These are phyloP conservation scores for Calephelis nemesis DNA, from an alignment of 1,140 invertebrate genomes.

Conservation along the genomic window DNA sequence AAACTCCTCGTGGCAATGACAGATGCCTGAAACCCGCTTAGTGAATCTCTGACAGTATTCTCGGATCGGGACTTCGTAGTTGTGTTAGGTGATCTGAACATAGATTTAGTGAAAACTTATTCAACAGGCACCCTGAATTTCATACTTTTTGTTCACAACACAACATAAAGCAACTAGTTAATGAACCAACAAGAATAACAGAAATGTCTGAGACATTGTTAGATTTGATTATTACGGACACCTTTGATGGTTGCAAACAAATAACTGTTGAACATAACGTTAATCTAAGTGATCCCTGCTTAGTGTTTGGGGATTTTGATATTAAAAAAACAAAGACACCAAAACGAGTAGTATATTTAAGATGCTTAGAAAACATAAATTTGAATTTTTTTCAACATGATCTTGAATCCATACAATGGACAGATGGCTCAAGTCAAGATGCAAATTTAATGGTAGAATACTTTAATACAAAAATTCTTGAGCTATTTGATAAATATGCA, in stretches of 20 bases:
- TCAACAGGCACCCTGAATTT: neutral
- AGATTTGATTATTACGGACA: neutral
- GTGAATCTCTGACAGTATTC: conserved; percentile 25
- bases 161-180: conserved; percentile 20
- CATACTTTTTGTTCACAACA: conserved; percentile 20
- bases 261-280: neutral
- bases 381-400: neutral
- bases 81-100: conserved; percentile 33
- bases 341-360: neutral
- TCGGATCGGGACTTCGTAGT: conserved; percentile 19
- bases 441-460: conserved; percentile 1
- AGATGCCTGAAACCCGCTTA: conserved; percentile 22
- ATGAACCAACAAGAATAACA: conserved; percentile 24
- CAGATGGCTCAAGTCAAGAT: neutral
- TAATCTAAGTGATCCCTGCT: neutral
- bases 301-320: neutral
- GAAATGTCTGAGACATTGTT: neutral
- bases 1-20: too few species aligned
- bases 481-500: neutral
- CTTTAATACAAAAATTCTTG: neutral
- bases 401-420: neutral
- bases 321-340: neutral
- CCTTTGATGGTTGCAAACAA: neutral
- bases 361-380: neutral
- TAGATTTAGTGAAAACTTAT: conserved; percentile 18